Evolutionary conservation across 2,888 invertebrate species (phyloP).

Genomic region (Hydraecia micacea): DNA sequence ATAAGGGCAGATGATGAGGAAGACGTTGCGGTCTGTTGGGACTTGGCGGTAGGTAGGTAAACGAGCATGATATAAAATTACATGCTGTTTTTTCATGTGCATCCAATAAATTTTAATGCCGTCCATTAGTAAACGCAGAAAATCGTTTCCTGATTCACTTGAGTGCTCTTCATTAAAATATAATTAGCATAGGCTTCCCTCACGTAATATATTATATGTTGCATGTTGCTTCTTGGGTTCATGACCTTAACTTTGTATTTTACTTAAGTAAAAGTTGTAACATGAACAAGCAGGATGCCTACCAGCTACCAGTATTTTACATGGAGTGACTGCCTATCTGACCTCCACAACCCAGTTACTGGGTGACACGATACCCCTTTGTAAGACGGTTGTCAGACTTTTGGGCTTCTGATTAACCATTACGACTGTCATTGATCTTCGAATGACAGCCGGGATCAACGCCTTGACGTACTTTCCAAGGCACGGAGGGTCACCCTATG

Average conservation of each 20-base stretch:
- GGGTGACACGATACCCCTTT: neutral
- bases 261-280: neutral
- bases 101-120: conserved; percentile 30
- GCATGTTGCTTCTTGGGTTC: conserved; percentile 24
- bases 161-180: conserved; percentile 25
- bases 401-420: neutral
- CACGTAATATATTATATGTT: conserved; percentile 12
- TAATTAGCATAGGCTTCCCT: conserved; percentile 37
- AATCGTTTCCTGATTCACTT: conserved; percentile 32
- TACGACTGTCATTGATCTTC: neutral
- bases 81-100: conserved; percentile 15
- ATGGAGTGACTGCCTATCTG: neutral
- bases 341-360: neutral
- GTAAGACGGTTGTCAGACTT: neutral
- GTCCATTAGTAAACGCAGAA: conserved; percentile 12
- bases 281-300: neutral
- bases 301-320: neutral
- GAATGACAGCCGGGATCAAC: neutral
- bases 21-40: neutral
- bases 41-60: neutral
- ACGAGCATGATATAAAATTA: conserved; percentile 4
- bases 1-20: neutral
- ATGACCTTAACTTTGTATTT: conserved; percentile 24
- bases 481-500: neutral
- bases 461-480: neutral